A percentile compares a stretch with the other conserved stretches of the same genome.
These are phyloP conservation scores for Ferdinandea cuprea DNA, from an alignment of 2,888 invertebrate genomes.

Conservation along the genomic window DNA sequence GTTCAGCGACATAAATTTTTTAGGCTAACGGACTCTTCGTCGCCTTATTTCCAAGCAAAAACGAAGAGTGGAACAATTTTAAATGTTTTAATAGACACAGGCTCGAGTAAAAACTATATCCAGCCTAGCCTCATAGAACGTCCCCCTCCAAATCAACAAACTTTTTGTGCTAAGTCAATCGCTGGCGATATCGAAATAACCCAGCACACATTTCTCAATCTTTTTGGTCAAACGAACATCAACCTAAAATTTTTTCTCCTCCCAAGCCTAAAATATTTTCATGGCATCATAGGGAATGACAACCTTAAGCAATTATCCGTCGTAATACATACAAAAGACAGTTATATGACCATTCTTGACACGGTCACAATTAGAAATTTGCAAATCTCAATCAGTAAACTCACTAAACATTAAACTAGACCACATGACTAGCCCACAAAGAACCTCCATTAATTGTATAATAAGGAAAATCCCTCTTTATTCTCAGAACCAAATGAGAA, in stretches of 20 bases:
- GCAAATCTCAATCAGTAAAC: slow-evolving; percentile 8
- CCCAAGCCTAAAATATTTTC: background rate
- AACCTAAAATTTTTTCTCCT: slow-evolving; percentile 6
- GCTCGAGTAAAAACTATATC: no score
- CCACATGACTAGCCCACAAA: background rate
- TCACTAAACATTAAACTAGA: background rate
- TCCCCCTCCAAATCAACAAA: slow-evolving; percentile 11
- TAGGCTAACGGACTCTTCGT: slow-evolving; percentile 32
- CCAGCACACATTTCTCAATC: slow-evolving; percentile 9
- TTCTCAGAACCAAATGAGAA: slow-evolving; percentile 39
- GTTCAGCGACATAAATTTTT: slow-evolving; percentile 42
- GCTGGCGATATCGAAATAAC: slow-evolving; percentile 20
- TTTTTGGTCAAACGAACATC: slow-evolving; percentile 14
- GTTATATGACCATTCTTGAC: slow-evolving; percentile 17
- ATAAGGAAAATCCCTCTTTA: slow-evolving; percentile 10
- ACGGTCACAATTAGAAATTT: background rate
- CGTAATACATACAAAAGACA: slow-evolving; percentile 13
- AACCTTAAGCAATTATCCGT: slow-evolving; percentile 1
- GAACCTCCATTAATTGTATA: background rate
- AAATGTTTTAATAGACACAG: no score
- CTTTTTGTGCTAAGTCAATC: slow-evolving; percentile 7
- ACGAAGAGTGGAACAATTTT: background rate
- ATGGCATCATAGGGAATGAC: background rate
- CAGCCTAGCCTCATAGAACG: no score
- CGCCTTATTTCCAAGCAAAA: background rate